Base-by-base conservation (phyloP, 2,797 vertebrate genomes). In the Sebastes ruberrimus region DNA sequence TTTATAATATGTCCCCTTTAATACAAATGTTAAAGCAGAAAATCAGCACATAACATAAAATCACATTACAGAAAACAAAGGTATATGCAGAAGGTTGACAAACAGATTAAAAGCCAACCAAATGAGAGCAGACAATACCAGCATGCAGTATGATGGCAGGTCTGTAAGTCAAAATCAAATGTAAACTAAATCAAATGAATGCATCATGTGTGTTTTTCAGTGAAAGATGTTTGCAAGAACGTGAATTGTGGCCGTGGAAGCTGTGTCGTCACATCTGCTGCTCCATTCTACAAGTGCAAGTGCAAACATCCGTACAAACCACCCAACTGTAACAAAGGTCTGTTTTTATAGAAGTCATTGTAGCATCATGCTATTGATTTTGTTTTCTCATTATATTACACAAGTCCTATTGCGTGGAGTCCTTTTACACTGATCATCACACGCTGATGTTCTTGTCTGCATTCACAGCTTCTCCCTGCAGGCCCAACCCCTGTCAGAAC, bases 201-300 rank as follows among this genome's bases (percentile, higher is more conserved):
- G 7, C 20, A 3, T 0, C 9, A 2, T 52, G 16, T 61, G 16
- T 60, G 60, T 78, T n/a, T 76, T 89, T 3, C 70, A 95, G 94
- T 91, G 55, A 87, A 70, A 64, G 85, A 93, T 52, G 42, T 87
- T 35, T 95, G 94, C 69, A 93, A 82, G 78, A 84, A 76, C 0
- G 74, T 64, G 28, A 90, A 86, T 9, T 95, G 94, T 77, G 91
- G 89, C 32, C 25, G 68, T 2, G 93, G 94, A 11, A 90, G 89
- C 61, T 94, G 94, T 38, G 78, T 93, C 1, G 11, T 83, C 27
- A 94, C 67, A 22, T n/a, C 79, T 6, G 20, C 81, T 4, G 30
- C 88, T 10, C 94, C 94, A 0, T 95, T 90, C 81, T 87, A 91
- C n/a, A 86, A 94, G 82, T 95, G 94, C 89, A 92, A 93, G 62